These are phyloP conservation scores for Berghia stephanieae DNA, from an alignment of 1,140 invertebrate genomes.

Conservation along the genomic window DNA sequence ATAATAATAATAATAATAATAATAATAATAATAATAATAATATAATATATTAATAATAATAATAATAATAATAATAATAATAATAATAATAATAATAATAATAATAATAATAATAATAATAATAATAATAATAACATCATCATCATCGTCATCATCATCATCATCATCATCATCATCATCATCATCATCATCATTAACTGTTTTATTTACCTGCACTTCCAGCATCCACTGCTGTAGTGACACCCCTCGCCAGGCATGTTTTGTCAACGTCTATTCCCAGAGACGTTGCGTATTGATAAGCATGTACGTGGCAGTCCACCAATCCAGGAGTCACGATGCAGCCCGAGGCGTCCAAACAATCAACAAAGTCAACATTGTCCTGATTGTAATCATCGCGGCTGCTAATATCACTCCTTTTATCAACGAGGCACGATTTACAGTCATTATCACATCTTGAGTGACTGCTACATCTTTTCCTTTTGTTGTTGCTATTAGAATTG, in stretches of 20 bases:
- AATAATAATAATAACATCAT: neutral
- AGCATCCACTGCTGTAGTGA: slow-evolving; percentile 58
- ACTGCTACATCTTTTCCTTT: too few species aligned
- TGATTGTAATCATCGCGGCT: too few species aligned
- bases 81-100: neutral
- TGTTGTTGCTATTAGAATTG: too few species aligned
- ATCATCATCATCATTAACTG: neutral
- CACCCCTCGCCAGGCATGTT: slow-evolving; percentile 52
- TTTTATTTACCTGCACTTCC: slow-evolving; percentile 55
- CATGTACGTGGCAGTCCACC: slow-evolving; percentile 62
- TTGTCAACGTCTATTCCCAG: slow-evolving; percentile 57
- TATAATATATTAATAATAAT: too few species aligned
- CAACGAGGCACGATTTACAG: too few species aligned
- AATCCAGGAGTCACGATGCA: slow-evolving; percentile 58
- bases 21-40: too few species aligned
- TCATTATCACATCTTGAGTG: too few species aligned
- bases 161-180: neutral
- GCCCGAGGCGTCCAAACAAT: slow-evolving; percentile 49
- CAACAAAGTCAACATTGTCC: too few species aligned
- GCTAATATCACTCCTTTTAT: too few species aligned
- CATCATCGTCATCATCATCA: neutral
- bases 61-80: slow-evolving; percentile 11
- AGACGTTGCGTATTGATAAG: slow-evolving; percentile 59
- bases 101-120: neutral
- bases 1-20: too few species aligned